phyloP scores from a whole-genome alignment of 1,140 invertebrate genomes.

The Anoplolepis gracilipes region DNA sequence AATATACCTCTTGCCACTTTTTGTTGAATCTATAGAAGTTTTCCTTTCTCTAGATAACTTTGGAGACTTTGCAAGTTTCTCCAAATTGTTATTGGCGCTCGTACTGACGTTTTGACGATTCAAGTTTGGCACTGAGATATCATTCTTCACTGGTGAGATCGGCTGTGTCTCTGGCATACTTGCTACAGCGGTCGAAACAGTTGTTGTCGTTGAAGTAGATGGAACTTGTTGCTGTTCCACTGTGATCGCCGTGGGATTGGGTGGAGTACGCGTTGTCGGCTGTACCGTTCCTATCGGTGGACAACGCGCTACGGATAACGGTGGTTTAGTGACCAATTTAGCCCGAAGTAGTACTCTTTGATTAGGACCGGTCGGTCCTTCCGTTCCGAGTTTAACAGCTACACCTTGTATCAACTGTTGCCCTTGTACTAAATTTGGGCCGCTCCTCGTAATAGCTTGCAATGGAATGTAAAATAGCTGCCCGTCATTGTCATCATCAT shows the following conservation, averaged over 20 bases:
- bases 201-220: conserved; percentile 71
- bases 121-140: conserved; percentile 1
- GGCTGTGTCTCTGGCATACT: conserved; percentile 66
- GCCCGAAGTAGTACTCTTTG: conserved; percentile 89
- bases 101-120: conserved; percentile 48
- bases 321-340: conserved; percentile 89
- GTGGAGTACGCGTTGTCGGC: conserved; percentile 85
- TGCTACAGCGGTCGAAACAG: conserved; percentile 29
- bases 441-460: conserved; percentile 86
- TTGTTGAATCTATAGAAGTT: conserved; percentile 71
- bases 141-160: conserved; percentile 45
- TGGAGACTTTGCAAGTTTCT: conserved; percentile 79
- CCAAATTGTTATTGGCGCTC: conserved; percentile 28
- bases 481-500: conserved; percentile 85
- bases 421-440: conserved; percentile 81
- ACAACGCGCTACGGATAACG: conserved; percentile 85
- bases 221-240: conserved; percentile 64
- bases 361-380: conserved; percentile 88
- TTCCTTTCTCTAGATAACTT: conserved; percentile 79
- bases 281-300: conserved; percentile 87
- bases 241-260: conserved; percentile 63
- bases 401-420: conserved; percentile 89
- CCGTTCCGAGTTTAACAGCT: conserved; percentile 89
- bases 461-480: conserved; percentile 91
- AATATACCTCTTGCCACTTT: conserved; percentile 75